These are phyloP conservation scores for Scaptomyza tumidula DNA, from an alignment of 2,888 invertebrate genomes.

Conservation along the genomic window DNA sequence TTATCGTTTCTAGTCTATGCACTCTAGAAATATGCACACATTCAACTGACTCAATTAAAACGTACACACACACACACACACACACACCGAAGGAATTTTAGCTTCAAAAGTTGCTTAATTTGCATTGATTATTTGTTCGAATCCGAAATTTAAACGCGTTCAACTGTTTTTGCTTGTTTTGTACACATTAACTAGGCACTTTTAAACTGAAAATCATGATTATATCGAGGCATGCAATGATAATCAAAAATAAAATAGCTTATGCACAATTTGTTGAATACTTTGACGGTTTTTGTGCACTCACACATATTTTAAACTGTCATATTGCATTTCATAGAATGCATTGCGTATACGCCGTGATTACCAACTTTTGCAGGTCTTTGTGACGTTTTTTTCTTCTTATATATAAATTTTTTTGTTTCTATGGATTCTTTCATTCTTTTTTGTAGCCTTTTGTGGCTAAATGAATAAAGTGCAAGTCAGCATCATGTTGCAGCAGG, in stretches of 20 bases:
- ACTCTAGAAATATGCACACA: constrained; percentile 1
- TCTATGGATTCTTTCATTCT: neutral
- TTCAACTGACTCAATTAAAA: neutral
- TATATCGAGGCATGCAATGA: neutral
- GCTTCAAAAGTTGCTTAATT: neutral
- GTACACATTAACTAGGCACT: no score
- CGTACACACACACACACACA: no score
- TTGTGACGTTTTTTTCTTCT: constrained; percentile 20
- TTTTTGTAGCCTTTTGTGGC: neutral
- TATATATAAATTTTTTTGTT: no score
- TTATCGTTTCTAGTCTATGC: constrained; percentile 19
- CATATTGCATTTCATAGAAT: constrained; percentile 14
- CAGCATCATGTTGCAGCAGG: constrained; percentile 32
- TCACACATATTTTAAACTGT: constrained; percentile 6
- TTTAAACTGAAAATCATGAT: neutral
- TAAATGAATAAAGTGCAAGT: constrained; percentile 58
- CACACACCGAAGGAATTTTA: neutral
- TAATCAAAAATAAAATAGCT: neutral
- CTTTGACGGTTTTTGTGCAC: no score
- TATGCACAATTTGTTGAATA: neutral
- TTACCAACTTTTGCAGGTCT: constrained; percentile 17
- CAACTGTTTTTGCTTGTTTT: no score
- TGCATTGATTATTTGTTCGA: neutral
- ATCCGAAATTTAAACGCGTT: neutral
- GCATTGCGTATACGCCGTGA: constrained; percentile 59